Evolutionary conservation across 2,113 vertebrate genomes (phyloP), one percentile per base, ranked within the genome.

Genomic region (Poeciliopsis prolifica): DNA sequence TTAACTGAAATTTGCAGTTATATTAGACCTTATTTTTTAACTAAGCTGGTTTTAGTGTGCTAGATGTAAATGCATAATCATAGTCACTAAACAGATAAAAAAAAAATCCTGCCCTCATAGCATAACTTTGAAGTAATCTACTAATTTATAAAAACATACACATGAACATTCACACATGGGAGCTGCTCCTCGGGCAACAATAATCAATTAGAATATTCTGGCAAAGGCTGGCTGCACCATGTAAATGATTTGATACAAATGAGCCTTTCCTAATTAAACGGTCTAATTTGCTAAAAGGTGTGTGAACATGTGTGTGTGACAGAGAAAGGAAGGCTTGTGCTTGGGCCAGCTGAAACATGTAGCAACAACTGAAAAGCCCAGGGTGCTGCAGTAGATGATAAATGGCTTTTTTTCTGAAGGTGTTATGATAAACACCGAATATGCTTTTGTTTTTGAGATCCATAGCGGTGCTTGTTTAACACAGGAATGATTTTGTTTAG

Each of bases 181-280:
- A 75, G 73, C 69, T 75, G 70, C 78, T 87, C 93, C 90, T 88
- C 80, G 85, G 93, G 92, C 93, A 92, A 90, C 79, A 93, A 93
- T 92, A 91, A 93, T 94, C 92, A 93, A 93, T 94, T 93, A 92
- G 86, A 91, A 93, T 90, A 93, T 91, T 85, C 86, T 91, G 88
- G 89, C 88, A 83, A 91, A 88, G 88, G 85, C 90, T 93, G 92
- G 88, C 87, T 92, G 88, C 90, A 90, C 88, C 91, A 92, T 92
- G 90, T 91, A 93, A 92, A 94, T 93, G 84, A 90, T 93, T 88
- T 92, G 90, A 93, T 94, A 92, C 91, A 95, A 95, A 94, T 94
- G 82, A 93, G 91, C 88, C 88, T 92, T 92, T 90, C 87, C 92
- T 93, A 94, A 94, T 95, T 93, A 93, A 93, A 94, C 86, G 80